phyloP scores from a whole-genome alignment of 2,113 vertebrate genomes.

The Perccottus glenii region DNA sequence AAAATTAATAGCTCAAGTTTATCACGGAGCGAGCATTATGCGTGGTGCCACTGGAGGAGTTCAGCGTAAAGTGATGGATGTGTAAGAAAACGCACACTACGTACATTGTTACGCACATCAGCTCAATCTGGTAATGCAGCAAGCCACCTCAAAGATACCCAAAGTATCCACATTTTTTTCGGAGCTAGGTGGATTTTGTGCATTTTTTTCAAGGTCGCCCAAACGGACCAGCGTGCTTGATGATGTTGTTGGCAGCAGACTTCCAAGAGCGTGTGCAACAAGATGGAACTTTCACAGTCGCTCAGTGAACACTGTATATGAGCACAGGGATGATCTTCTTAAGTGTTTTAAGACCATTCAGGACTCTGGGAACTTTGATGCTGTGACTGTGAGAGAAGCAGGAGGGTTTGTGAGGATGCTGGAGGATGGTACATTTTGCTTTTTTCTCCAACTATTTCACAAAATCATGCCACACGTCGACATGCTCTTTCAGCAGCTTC shows the following conservation, averaged over 20 bases:
- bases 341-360: constrained; percentile 7
- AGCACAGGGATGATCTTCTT: constrained; percentile 1
- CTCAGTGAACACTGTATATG: neutral
- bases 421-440: neutral
- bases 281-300: too few relatives aligned
- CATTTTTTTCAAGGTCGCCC: constrained; percentile 4
- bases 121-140: constrained; percentile 12
- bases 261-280: too few relatives aligned
- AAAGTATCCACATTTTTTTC: constrained; percentile 1
- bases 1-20: constrained; percentile 10
- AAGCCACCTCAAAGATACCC: neutral
- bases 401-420: neutral
- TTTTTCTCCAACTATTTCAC: constrained; percentile 13
- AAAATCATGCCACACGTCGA: neutral
- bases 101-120: constrained; percentile 34
- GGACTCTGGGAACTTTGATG: constrained; percentile 13
- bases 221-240: neutral
- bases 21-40: constrained; percentile 23
- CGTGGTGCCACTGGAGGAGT: constrained; percentile 19
- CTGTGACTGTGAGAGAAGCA: neutral
- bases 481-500: constrained; percentile 9
- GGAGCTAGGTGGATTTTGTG: constrained; percentile 8
- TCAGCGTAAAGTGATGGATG: constrained; percentile 8
- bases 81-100: constrained; percentile 6
- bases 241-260: neutral